phyloP scores from a whole-genome alignment of 2,113 vertebrate species.

The Thalassarche chlororhynchos region DNA sequence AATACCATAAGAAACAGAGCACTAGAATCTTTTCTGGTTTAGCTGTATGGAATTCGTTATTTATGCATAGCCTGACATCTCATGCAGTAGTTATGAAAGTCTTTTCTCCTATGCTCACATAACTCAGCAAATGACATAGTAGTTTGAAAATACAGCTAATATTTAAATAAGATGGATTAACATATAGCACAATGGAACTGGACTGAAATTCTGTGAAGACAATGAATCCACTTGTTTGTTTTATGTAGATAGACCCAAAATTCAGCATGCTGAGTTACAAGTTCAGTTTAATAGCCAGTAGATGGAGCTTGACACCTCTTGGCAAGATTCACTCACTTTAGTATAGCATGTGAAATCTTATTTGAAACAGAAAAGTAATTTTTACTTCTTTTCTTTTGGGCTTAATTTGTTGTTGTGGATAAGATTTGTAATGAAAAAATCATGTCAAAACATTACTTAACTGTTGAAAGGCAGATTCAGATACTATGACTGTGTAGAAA shows the following conservation, averaged over 20 bases:
- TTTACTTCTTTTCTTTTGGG: not conserved
- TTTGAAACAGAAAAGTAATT: not conserved
- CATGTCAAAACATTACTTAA: not conserved
- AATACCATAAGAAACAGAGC: not conserved
- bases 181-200: not conserved
- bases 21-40: not conserved
- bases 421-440: not conserved
- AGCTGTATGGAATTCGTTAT: not conserved
- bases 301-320: slow-evolving; percentile 41
- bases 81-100: not conserved
- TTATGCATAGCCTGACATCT: not conserved
- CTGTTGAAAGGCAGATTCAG: not conserved
- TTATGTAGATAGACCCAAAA: not conserved
- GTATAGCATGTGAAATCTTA: not conserved
- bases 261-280: not conserved
- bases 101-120: not conserved
- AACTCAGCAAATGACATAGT: not conserved
- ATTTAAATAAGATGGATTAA: not conserved
- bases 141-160: not conserved
- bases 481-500: not conserved
- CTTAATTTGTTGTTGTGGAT: not conserved
- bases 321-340: not conserved
- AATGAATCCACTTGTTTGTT: not conserved
- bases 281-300: slow-evolving; percentile 2
- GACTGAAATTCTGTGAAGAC: not conserved